A percentile compares a stretch with the other conserved stretches of the same genome.
Evolutionary conservation across 2,113 vertebrate genomes (phyloP).

Genomic region (Pteruthius melanotis): DNA sequence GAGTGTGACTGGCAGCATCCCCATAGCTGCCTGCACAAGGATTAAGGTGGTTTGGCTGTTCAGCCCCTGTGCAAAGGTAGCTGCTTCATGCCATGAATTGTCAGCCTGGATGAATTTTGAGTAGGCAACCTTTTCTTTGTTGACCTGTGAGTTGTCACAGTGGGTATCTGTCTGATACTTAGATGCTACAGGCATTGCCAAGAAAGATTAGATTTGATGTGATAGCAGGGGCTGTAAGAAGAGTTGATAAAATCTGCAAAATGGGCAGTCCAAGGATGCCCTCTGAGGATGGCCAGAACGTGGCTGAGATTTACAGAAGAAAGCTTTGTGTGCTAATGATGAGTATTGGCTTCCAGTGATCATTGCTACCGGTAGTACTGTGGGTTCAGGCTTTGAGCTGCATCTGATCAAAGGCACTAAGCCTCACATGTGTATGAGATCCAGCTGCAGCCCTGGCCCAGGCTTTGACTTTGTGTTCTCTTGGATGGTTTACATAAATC

Average conservation of each 20-base stretch:
- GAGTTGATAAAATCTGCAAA: neutral
- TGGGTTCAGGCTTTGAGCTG: neutral
- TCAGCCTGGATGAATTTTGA: neutral
- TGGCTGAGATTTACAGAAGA: neutral
- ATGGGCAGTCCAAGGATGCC: neutral
- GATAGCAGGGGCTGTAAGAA: neutral
- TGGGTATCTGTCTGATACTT: neutral
- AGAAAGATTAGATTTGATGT: neutral
- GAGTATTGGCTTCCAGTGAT: neutral
- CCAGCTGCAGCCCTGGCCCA: neutral
- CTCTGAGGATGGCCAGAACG: neutral
- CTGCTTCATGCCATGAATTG: neutral
- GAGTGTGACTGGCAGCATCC: neutral
- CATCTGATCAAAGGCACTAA: neutral
- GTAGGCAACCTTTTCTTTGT: neutral
- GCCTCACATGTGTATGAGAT: accelerated
- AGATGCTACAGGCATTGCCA: neutral
- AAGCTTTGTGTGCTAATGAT: neutral
- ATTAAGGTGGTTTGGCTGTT: neutral
- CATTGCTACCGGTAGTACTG: neutral
- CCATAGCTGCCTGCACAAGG: neutral
- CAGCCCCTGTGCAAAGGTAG: neutral
- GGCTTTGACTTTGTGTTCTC: neutral
- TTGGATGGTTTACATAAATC: neutral
- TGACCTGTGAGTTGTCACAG: neutral